phyloP scores from a whole-genome alignment of 2,113 vertebrate species.

The Fregetta grallaria region DNA sequence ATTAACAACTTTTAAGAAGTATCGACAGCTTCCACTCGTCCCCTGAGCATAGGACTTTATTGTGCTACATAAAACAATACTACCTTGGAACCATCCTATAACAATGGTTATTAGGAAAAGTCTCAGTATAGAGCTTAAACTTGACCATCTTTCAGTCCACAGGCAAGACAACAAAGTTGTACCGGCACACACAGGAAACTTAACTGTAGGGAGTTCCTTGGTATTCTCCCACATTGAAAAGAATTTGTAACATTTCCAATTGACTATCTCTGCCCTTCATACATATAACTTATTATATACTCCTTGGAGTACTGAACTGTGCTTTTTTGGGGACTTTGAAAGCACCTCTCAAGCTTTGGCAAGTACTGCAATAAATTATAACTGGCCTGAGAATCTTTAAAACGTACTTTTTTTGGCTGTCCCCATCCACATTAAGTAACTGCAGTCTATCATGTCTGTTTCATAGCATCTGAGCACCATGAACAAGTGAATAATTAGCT shows the following conservation, averaged over 20 bases:
- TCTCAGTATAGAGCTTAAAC: not conserved
- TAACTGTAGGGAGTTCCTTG: not conserved
- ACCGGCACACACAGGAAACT: not conserved
- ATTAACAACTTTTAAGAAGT: not conserved
- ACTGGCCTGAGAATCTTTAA: not conserved
- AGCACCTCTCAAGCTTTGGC: not conserved
- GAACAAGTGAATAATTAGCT: constrained; percentile 56
- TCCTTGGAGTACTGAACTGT: not conserved
- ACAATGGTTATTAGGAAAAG: not conserved
- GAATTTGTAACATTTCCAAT: not conserved
- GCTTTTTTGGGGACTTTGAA: not conserved
- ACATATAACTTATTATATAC: not conserved
- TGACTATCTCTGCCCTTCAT: not conserved
- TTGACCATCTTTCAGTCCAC: not conserved
- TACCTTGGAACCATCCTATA: not conserved
- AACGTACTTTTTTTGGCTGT: constrained; percentile 31
- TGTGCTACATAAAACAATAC: not conserved
- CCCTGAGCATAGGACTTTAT: not conserved
- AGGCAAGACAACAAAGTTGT: not conserved
- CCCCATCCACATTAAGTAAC: constrained; percentile 21
- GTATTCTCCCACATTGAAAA: not conserved
- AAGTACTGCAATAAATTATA: constrained; percentile 4
- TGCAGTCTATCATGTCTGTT: constrained; percentile 42
- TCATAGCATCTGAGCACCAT: constrained; percentile 8
- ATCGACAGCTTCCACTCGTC: not conserved